Conservation (phyloP, 2,888 invertebrate genomes). For the Athripsodes cinereus region DNA sequence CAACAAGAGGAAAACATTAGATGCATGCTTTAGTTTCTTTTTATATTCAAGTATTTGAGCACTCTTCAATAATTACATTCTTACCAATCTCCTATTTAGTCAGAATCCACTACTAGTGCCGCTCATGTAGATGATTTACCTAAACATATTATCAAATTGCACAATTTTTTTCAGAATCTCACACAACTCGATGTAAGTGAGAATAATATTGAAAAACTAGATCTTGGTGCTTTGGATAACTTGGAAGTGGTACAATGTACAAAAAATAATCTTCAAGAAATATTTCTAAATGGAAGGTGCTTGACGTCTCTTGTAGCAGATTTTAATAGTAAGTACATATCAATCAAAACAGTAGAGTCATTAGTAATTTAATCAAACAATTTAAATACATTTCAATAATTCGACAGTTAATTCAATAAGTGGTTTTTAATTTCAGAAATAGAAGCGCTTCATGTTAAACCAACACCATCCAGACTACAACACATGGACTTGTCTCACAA, state of each 20-base stretch:
- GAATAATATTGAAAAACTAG: constrained; percentile 76
- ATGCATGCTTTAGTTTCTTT: too few relatives aligned
- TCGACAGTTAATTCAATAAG: too few relatives aligned
- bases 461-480: constrained; percentile 64
- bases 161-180: constrained; percentile 62
- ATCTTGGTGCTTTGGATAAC: constrained; percentile 71
- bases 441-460: constrained; percentile 61
- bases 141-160: too few relatives aligned
- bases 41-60: too few relatives aligned
- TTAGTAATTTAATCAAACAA: too few relatives aligned
- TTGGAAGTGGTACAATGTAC: constrained; percentile 72
- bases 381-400: too few relatives aligned
- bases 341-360: background rate
- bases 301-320: constrained; percentile 73
- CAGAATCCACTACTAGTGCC: too few relatives aligned
- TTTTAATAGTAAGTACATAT: constrained; percentile 60
- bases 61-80: too few relatives aligned
- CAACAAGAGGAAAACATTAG: too few relatives aligned
- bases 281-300: constrained; percentile 72
- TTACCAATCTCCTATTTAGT: too few relatives aligned
- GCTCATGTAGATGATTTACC: too few relatives aligned
- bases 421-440: constrained; percentile 56
- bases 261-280: constrained; percentile 67
- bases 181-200: constrained; percentile 79
- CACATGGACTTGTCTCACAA: constrained; percentile 78